Percentiles rank a stretch among this genome's conserved stretches.
These are phyloP conservation scores for Osmoderma eremita DNA, from an alignment of 2,888 invertebrate species.

Conservation along the genomic window DNA sequence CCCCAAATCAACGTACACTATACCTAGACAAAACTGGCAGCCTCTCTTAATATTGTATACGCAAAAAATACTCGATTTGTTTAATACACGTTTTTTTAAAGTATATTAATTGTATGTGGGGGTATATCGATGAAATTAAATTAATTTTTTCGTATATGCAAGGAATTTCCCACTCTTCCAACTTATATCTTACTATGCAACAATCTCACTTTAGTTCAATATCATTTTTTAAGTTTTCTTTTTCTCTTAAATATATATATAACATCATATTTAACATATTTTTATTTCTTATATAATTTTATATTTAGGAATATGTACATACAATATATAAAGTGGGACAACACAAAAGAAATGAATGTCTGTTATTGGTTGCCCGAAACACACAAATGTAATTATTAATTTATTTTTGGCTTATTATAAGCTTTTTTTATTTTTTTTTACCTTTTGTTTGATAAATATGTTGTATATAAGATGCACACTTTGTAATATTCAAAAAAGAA, in stretches of 20 bases:
- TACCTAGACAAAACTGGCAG: no score
- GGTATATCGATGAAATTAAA: no score
- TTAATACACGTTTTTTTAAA: no score
- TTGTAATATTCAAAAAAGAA: constrained; percentile 37
- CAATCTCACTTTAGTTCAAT: constrained; percentile 10
- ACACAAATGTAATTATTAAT: constrained; percentile 47
- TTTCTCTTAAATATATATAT: constrained; percentile 8
- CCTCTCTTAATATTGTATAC: no score
- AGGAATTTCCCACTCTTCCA: no score
- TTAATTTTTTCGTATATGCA: no score
- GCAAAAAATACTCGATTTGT: no score
- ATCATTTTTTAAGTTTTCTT: constrained; percentile 1
- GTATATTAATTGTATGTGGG: no score
- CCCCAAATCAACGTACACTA: no score
- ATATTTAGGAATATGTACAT: constrained; percentile 21
- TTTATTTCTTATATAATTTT: constrained; percentile 6
- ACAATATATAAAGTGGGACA: constrained; percentile 9
- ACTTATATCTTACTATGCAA: no score
- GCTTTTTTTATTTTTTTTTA: constrained; percentile 43
- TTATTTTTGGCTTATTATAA: constrained; percentile 48
- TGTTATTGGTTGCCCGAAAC: constrained; percentile 13
- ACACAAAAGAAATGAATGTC: constrained; percentile 11
- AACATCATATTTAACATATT: constrained; percentile 20
- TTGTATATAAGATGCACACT: constrained; percentile 41
- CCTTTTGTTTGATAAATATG: constrained; percentile 29